Percentiles rank a stretch among this genome's conserved stretches.
Evolutionary conservation across 2,888 invertebrate genomes (phyloP).

Genomic region (Callimorpha dominula): DNA sequence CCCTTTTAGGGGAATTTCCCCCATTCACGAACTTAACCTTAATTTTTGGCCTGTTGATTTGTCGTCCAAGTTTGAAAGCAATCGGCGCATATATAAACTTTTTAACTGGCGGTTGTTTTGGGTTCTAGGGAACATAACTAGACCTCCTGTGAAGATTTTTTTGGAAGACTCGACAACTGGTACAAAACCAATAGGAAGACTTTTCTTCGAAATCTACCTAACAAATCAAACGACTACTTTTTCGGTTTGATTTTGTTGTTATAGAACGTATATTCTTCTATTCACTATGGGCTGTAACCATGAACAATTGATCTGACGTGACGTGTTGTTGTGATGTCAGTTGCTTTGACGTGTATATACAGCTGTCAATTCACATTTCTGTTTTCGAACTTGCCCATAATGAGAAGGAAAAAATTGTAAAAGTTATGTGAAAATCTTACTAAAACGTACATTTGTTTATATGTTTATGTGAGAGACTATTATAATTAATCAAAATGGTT

Average conservation of each 20-base stretch:
- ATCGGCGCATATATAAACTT: no score
- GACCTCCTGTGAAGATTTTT: no score
- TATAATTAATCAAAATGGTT: conserved; percentile 90
- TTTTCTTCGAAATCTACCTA: no score
- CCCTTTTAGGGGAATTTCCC: no score
- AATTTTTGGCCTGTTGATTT: no score
- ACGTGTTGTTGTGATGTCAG: conserved; percentile 78
- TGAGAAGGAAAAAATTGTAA: conserved; percentile 74
- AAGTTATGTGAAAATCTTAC: conserved; percentile 53
- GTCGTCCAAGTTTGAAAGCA: no score
- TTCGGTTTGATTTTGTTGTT: neutral
- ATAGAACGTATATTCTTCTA: neutral
- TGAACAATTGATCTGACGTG: conserved; percentile 70
- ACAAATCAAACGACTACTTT: no score
- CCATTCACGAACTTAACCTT: no score
- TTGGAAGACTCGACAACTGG: no score
- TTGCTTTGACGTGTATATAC: conserved; percentile 74
- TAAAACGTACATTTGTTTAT: conserved; percentile 49
- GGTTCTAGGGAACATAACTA: no score
- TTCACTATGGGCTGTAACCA: conserved; percentile 31
- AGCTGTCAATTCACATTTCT: conserved; percentile 64
- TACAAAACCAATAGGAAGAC: no score
- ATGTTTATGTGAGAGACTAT: conserved; percentile 58
- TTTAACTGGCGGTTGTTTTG: no score
- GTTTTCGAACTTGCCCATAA: conserved; percentile 68